Evolutionary conservation across 2,888 invertebrate genomes (phyloP).

Genomic region (Acleris cristana): DNA sequence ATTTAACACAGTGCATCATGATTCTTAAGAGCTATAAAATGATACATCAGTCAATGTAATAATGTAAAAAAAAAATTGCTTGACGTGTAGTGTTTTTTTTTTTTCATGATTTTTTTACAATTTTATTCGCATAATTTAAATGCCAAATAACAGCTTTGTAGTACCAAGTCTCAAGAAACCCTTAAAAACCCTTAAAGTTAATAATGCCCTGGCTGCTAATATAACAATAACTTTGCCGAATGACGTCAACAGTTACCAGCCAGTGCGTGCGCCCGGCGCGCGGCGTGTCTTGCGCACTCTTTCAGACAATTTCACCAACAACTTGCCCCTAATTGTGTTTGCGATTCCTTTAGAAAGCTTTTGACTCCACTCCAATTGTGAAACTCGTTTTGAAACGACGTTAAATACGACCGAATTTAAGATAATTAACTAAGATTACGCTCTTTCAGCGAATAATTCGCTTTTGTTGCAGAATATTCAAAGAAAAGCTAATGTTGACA

Average conservation of each 20-base stretch:
- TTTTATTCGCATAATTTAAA: too few relatives aligned
- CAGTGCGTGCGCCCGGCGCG: constrained; percentile 37
- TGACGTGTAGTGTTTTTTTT: too few relatives aligned
- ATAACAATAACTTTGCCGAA: too few relatives aligned
- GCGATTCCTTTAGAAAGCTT: constrained; percentile 76
- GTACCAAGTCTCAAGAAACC: too few relatives aligned
- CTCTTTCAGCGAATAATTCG: constrained; percentile 68
- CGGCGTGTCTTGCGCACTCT: constrained; percentile 66
- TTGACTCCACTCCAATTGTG: constrained; percentile 75
- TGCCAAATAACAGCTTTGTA: too few relatives aligned
- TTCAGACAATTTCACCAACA: constrained; percentile 71
- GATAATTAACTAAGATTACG: constrained; percentile 81
- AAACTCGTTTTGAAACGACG: constrained; percentile 75
- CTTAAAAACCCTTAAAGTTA: too few relatives aligned
- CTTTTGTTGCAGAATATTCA: constrained; percentile 66
- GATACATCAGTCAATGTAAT: too few relatives aligned
- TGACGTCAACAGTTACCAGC: constrained; percentile 40
- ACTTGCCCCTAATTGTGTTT: constrained; percentile 78
- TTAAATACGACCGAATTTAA: constrained; percentile 77
- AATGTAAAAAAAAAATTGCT: too few relatives aligned
- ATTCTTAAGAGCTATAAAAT: too few relatives aligned
- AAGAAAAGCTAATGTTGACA: constrained; percentile 48
- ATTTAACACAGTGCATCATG: too few relatives aligned
- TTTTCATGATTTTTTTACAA: too few relatives aligned
- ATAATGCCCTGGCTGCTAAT: too few relatives aligned